These are phyloP conservation scores for Catostylus mosaicus DNA, from an alignment of 30 jellyfish, hydroid and myxozoan genomes.

Conservation along the genomic window DNA sequence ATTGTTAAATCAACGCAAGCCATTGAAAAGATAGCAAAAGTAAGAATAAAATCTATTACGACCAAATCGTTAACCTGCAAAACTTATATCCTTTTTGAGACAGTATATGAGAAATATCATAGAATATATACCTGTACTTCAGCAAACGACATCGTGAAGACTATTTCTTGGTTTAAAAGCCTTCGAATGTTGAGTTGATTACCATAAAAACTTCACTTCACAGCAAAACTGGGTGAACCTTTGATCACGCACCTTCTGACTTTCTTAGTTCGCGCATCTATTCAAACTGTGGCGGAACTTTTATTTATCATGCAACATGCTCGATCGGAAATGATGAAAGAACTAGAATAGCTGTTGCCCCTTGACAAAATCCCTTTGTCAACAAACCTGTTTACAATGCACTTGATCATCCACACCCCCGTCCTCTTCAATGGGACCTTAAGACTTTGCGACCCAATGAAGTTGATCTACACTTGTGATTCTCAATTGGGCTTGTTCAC, in stretches of 20 bases:
- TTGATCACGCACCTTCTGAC: neutral
- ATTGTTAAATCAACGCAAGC: too few species aligned
- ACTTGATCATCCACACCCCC: conserved; percentile 25
- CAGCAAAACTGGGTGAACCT: neutral
- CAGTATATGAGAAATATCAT: too few species aligned
- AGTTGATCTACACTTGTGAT: neutral
- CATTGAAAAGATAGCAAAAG: too few species aligned
- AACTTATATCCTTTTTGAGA: too few species aligned
- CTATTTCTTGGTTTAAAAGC: too few species aligned
- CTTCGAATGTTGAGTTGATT: too few species aligned
- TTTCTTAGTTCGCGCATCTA: conserved; percentile 15
- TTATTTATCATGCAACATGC: conserved; percentile 4
- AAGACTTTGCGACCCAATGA: neutral
- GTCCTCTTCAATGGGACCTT: conserved; percentile 22
- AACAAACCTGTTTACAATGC: conserved; percentile 42
- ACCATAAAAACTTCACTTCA: neutral
- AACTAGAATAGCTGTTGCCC: conserved; percentile 18
- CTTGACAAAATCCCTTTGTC: conserved; percentile 54
- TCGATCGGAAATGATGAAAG: conserved; percentile 57
- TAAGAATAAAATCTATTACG: too few species aligned
- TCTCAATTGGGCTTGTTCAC: neutral
- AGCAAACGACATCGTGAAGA: too few species aligned
- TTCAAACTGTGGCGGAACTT: conserved; percentile 35
- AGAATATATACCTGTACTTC: too few species aligned
- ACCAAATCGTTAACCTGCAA: too few species aligned